Conservation (phyloP, 2,888 invertebrate species). For the Elmis aenea region DNA sequence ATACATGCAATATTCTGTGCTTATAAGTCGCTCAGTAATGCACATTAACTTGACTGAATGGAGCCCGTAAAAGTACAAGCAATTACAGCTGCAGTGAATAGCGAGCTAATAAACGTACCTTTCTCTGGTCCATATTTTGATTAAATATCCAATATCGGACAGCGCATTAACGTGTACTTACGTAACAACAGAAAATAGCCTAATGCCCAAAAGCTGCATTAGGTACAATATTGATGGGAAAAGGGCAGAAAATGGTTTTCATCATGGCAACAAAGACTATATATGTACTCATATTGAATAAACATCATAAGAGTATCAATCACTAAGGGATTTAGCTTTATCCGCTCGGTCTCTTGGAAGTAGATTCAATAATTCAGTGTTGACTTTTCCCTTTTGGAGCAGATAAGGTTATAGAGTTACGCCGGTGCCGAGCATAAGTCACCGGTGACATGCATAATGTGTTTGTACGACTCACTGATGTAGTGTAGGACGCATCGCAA, state of each 20-base stretch:
- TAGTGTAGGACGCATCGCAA: slow-evolving; percentile 2
- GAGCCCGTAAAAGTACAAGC: too few species aligned
- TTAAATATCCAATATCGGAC: too few species aligned
- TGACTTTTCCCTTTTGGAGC: slow-evolving; percentile 31
- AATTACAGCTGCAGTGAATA: too few species aligned
- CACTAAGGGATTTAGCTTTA: slow-evolving; percentile 36
- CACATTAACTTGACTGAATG: too few species aligned
- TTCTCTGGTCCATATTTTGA: too few species aligned
- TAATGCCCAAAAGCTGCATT: slow-evolving; percentile 9
- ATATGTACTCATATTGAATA: slow-evolving; percentile 31
- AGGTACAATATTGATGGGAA: slow-evolving; percentile 5
- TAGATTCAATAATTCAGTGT: slow-evolving; percentile 38
- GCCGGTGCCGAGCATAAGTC: slow-evolving; percentile 19
- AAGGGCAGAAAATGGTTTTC: slow-evolving; percentile 10
- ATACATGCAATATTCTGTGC: too few species aligned
- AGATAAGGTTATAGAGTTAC: slow-evolving; percentile 19
- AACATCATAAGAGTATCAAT: slow-evolving; percentile 38
- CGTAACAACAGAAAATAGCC: too few species aligned
- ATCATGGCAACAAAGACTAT: slow-evolving; percentile 13
- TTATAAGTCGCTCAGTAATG: too few species aligned
- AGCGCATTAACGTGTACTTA: too few species aligned
- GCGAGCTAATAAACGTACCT: too few species aligned
- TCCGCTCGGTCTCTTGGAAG: slow-evolving; percentile 33
- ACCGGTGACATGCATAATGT: slow-evolving; percentile 11
- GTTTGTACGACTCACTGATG: background rate